A percentile compares a stretch with the other conserved stretches of the same genome.
These are phyloP conservation scores for Psittacula echo DNA, from an alignment of 2,797 vertebrate genomes.

Conservation along the genomic window DNA sequence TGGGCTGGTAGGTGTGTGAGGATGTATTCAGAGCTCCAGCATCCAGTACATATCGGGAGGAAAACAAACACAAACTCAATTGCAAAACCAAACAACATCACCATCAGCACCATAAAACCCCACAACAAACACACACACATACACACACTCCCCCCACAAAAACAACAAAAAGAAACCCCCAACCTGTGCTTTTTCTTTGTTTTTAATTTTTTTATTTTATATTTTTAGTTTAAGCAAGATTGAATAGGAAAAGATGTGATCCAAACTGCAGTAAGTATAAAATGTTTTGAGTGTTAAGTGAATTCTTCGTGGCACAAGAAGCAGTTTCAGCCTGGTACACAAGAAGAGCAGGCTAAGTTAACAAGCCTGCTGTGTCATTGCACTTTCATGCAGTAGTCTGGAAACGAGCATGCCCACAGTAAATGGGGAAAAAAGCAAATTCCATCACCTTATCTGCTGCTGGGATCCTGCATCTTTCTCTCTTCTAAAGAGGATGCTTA, in stretches of 20 bases:
- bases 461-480: not conserved
- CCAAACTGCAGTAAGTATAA: not conserved
- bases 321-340: not conserved
- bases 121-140: too few species aligned
- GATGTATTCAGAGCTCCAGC: not conserved
- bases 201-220: not conserved
- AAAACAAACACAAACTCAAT: not conserved
- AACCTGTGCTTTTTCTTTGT: not conserved
- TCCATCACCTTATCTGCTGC: not conserved
- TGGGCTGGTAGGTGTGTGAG: not conserved
- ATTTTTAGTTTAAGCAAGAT: not conserved
- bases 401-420: not conserved
- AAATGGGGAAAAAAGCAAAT: not conserved
- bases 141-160: not conserved
- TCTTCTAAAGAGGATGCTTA: not conserved
- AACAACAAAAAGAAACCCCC: not conserved
- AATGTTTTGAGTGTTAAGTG: not conserved
- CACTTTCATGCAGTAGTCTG: not conserved
- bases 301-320: not conserved
- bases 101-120: not conserved
- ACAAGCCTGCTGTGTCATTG: not conserved
- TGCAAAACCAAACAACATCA: not conserved
- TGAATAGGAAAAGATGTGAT: not conserved
- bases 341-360: not conserved
- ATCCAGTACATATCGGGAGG: fast-evolving